These are phyloP conservation scores for Melanchra persicariae DNA, from an alignment of 2,888 invertebrate genomes.

Conservation along the genomic window DNA sequence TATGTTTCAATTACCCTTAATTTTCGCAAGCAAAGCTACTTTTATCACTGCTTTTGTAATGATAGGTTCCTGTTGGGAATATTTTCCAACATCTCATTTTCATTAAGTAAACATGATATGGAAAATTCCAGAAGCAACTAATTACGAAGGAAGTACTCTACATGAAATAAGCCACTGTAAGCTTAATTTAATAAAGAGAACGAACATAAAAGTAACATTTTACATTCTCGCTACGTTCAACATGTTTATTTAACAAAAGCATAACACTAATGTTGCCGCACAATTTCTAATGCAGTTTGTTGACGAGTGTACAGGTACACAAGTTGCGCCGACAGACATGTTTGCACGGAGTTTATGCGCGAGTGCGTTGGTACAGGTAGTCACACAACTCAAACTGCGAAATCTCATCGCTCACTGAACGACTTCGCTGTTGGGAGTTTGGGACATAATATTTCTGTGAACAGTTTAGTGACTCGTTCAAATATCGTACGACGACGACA, in stretches of 20 bases:
- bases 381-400: conserved; percentile 50
- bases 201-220: conserved; percentile 1
- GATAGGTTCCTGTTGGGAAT: no score
- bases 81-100: background rate
- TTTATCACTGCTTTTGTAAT: no score
- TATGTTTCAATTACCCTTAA: no score
- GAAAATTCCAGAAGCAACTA: background rate
- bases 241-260: conserved; percentile 44
- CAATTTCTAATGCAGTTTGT: conserved; percentile 59
- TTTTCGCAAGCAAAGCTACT: no score
- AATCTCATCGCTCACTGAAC: conserved; percentile 56
- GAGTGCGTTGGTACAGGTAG: conserved; percentile 48
- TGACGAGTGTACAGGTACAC: conserved; percentile 44
- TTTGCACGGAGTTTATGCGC: conserved; percentile 53
- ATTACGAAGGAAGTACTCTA: background rate
- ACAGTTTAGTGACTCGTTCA: conserved; percentile 47
- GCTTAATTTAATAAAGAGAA: conserved; percentile 19
- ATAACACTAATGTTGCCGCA: conserved; percentile 46
- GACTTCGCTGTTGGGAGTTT: conserved; percentile 20
- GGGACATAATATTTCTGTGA: conserved; percentile 49
- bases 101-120: background rate
- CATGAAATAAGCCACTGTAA: conserved; percentile 3
- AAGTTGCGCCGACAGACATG: conserved; percentile 39
- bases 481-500: conserved; percentile 17
- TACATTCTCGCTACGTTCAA: conserved; percentile 17